Base-by-base conservation (phyloP, 2,797 vertebrate genomes). In the Amniataba percoides region DNA sequence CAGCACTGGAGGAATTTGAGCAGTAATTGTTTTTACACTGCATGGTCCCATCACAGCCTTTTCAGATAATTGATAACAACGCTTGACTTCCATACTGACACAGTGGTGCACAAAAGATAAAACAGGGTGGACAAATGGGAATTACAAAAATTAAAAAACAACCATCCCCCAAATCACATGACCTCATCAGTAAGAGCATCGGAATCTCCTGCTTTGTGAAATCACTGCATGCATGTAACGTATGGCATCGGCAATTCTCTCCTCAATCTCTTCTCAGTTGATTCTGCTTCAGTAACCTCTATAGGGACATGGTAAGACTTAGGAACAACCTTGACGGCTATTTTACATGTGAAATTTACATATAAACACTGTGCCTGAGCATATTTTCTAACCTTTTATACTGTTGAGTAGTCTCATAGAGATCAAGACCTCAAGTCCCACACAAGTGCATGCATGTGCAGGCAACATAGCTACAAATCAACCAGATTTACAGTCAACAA, bases 11-110 rank as follows among this genome's bases (percentile, higher is more conserved):
- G 2, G 34, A 52, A 72, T 62, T 45, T 25, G 21, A 61, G 58
- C 18, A 62, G 43, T 53, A 52, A 43, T 71, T 61, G 69, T 62
- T 61, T 43, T 34, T 23, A 39, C 5, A 31, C 48, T 43, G 58
- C 25, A 34, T 45, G 25, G 15, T 40, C 56, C 55, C 49, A n/a
- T 59, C 58, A 51, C 11, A 25, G 53, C 31, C 51, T 25, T 59
- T 71, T 59, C 31, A 52, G 12, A 43, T 42, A 61, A 61, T 27
- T 27, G 21, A 61, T 49, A 39, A 23, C 16, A n/a, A 49, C 7
- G 51, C 21, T 51, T 31, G 40, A 61, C 42, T 27, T 52, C 1
- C 18, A 60, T 15, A 27, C 16, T 0, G 6, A n/a, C 36, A 42
- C 15, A 8, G 21, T 3, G 39, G 43, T 40, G 7, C 10, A 19